Conservation (phyloP, 1,140 invertebrate species). For the Chrysopa pallens region DNA sequence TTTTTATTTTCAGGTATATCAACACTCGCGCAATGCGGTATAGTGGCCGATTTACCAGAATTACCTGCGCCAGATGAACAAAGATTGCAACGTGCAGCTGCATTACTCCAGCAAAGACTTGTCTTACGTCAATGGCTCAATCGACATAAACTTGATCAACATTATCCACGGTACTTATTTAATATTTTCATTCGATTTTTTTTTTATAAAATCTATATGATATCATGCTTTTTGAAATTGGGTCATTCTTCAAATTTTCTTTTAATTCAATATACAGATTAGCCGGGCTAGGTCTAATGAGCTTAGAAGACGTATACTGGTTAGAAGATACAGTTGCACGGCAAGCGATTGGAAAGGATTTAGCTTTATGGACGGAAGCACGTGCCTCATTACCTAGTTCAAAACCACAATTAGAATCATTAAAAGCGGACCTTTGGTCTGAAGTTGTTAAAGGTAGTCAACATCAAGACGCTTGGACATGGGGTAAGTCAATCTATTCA, state of each 20-base stretch:
- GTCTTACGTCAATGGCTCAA: constrained; percentile 64
- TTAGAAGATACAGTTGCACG: constrained; percentile 59
- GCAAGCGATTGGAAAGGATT: constrained; percentile 51
- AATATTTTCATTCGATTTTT: too few species aligned
- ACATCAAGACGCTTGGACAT: constrained; percentile 75
- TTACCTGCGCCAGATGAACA: constrained; percentile 62
- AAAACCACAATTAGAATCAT: constrained; percentile 50
- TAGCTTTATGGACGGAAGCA: constrained; percentile 57
- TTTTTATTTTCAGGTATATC: constrained; percentile 49
- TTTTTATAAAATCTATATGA: too few species aligned
- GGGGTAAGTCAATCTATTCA: constrained; percentile 34
- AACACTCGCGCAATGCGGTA: constrained; percentile 53
- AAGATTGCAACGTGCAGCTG: constrained; percentile 53
- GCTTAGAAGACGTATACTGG: constrained; percentile 76
- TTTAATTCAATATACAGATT: constrained; percentile 27
- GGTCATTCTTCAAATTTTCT: too few species aligned
- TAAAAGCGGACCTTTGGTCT: constrained; percentile 73
- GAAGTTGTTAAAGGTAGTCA: constrained; percentile 71
- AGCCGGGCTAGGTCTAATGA: constrained; percentile 59
- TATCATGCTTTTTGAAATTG: too few species aligned
- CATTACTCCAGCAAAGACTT: constrained; percentile 56
- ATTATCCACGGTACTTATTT: constrained; percentile 45
- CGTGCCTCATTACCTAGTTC: constrained; percentile 60
- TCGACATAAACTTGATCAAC: constrained; percentile 51
- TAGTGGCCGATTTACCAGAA: constrained; percentile 49